These are phyloP conservation scores for Arctia plantaginis DNA, from an alignment of 2,888 invertebrate species.

Conservation along the genomic window DNA sequence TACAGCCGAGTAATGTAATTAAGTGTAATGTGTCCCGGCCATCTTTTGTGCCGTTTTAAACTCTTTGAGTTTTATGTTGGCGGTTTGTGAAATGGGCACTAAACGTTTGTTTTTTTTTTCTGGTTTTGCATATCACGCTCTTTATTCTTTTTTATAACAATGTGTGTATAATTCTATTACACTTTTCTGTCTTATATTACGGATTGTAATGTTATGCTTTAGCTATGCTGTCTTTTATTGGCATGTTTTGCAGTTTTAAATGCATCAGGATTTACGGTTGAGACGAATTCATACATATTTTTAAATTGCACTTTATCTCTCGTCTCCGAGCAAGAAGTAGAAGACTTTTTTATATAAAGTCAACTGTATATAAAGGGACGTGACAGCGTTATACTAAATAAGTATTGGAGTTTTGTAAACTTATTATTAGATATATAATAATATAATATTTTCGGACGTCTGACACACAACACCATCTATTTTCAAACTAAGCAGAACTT, in stretches of 20 bases:
- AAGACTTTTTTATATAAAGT: too few relatives aligned
- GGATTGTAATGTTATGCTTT: not conserved
- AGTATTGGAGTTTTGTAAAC: not conserved
- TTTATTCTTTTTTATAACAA: not conserved
- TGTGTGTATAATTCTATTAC: not conserved
- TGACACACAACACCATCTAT: too few relatives aligned
- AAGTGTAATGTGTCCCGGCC: conserved; percentile 45
- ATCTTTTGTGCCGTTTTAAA: conserved; percentile 47
- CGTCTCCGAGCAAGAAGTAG: too few relatives aligned
- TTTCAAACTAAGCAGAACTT: too few relatives aligned
- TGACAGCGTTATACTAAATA: not conserved
- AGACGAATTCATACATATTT: not conserved
- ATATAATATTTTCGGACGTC: too few relatives aligned
- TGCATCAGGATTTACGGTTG: not conserved
- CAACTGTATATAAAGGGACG: too few relatives aligned
- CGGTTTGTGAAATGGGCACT: conserved; percentile 35
- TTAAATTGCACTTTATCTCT: not conserved
- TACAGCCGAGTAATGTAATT: conserved; percentile 45
- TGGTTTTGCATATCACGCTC: not conserved
- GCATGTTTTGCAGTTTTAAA: not conserved
- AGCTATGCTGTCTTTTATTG: not conserved
- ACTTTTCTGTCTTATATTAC: not conserved
- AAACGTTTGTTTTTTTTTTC: conserved; percentile 3
- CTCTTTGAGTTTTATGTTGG: conserved; percentile 41
- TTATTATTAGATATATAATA: too few relatives aligned